These are phyloP conservation scores for Tragelaphus buxtoni DNA, from an alignment of 2,113 vertebrate species.

Conservation along the genomic window DNA sequence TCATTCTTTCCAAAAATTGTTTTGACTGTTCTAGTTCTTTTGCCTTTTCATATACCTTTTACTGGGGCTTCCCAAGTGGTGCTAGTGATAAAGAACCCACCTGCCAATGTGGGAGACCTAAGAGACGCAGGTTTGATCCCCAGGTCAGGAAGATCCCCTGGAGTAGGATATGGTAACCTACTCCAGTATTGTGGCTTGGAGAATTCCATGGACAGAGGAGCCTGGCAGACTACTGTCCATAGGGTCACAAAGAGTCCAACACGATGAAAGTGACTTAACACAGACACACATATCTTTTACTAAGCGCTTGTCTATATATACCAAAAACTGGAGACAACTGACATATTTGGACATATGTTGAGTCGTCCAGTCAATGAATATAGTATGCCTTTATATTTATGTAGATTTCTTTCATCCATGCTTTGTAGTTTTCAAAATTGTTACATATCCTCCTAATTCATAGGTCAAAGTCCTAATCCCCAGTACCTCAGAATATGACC, in stretches of 20 bases:
- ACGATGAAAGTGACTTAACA: neutral
- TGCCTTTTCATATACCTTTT: neutral
- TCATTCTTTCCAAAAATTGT: neutral
- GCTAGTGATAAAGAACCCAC: neutral
- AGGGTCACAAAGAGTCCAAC: accelerated
- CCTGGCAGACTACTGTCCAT: neutral
- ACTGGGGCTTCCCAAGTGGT: neutral
- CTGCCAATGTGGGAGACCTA: neutral
- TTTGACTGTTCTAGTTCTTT: neutral
- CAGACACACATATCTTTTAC: neutral
- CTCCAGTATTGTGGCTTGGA: neutral
- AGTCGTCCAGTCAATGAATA: neutral
- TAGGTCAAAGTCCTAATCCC: neutral
- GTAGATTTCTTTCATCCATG: neutral
- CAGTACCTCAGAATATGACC: neutral
- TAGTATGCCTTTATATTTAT: neutral
- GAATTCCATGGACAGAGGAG: neutral
- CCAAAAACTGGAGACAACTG: neutral
- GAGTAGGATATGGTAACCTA: neutral
- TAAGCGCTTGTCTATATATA: neutral
- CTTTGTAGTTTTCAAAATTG: neutral
- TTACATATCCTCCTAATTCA: neutral
- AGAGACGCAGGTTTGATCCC: neutral
- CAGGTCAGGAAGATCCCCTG: neutral
- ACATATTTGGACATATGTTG: neutral